phyloP scores from a whole-genome alignment of 1,140 invertebrate species.

The Metopolophium dirhodum region DNA sequence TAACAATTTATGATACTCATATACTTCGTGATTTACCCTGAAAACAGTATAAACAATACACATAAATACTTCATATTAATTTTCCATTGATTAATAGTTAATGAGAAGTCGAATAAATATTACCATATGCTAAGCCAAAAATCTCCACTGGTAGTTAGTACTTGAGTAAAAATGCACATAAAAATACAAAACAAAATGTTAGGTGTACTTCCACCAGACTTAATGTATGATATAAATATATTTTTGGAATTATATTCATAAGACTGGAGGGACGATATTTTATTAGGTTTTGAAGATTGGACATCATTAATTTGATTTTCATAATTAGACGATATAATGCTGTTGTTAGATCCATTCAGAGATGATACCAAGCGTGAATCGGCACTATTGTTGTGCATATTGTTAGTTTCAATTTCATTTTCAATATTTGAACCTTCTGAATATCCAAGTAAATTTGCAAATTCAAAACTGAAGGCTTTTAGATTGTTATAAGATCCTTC shows the following conservation, averaged over 20 bases:
- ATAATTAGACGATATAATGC: background rate
- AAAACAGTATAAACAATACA: background rate
- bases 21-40: background rate
- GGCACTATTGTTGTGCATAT: background rate
- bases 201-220: background rate
- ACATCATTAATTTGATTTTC: background rate
- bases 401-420: background rate
- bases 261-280: background rate
- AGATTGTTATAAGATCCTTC: slow-evolving; percentile 69
- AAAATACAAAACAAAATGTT: background rate
- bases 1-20: background rate
- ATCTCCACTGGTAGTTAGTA: background rate
- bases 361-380: background rate
- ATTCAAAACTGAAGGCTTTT: slow-evolving; percentile 65
- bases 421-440: slow-evolving; percentile 62
- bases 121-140: background rate
- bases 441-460: slow-evolving; percentile 65
- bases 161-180: background rate
- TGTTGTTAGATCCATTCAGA: background rate
- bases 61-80: too few relatives aligned
- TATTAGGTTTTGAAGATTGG: background rate
- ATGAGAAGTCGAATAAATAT: background rate
- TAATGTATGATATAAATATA: background rate
- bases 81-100: too few relatives aligned
- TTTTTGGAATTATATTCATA: background rate